Percentiles rank a stretch among this genome's conserved stretches.
Conservation (phyloP, 2,888 invertebrate species). For the Calameuta filiformis region DNA sequence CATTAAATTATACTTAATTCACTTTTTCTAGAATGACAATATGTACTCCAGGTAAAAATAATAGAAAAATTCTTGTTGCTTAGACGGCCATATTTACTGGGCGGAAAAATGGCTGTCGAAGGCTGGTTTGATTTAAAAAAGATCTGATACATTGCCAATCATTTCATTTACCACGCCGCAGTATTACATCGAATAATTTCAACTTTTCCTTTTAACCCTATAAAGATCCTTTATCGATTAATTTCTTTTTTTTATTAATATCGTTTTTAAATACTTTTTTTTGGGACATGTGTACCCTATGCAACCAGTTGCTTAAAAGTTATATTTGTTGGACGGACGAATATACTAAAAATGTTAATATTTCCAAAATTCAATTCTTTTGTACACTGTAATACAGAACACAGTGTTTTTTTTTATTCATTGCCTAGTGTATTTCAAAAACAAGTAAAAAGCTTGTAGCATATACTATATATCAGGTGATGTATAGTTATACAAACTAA, state of each 20-base stretch:
- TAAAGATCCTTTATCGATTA: not conserved
- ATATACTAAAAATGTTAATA: not conserved
- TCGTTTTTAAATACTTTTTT: not conserved
- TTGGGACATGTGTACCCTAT: not conserved
- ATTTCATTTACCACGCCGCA: not conserved
- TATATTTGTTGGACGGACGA: not conserved
- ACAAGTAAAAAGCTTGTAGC: not conserved
- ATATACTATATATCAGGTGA: not conserved
- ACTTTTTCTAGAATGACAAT: slow-evolving; percentile 27
- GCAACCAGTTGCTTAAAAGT: not conserved
- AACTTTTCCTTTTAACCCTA: not conserved
- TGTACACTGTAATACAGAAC: not conserved
- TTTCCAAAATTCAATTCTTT: not conserved
- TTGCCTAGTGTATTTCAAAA: not conserved
- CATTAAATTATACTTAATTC: slow-evolving; percentile 24
- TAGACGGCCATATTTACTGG: slow-evolving; percentile 51
- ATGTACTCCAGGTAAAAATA: slow-evolving; percentile 40
- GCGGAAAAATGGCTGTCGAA: slow-evolving; percentile 46
- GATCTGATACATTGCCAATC: slow-evolving; percentile 3
- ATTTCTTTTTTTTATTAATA: not conserved
- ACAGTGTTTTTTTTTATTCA: not conserved
- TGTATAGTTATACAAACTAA: not conserved
- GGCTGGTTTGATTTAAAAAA: slow-evolving; percentile 23
- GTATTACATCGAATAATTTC: not conserved
- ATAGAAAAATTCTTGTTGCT: slow-evolving; percentile 47